Percentiles rank a stretch among this genome's conserved stretches.
Conservation (phyloP, 1,140 invertebrate species). For the Brevipalpus yothersi region DNA sequence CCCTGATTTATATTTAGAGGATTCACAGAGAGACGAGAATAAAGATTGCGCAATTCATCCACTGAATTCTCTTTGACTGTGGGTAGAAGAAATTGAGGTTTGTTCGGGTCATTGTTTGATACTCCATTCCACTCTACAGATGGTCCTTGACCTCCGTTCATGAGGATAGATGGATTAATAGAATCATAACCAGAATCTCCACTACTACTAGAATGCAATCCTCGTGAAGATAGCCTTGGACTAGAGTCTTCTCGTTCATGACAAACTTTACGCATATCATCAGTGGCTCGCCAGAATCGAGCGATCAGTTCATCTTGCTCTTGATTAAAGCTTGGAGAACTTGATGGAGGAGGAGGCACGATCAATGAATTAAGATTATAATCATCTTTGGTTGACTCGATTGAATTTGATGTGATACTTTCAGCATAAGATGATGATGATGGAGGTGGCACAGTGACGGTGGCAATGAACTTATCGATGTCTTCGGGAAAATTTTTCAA, state of each 20-base stretch:
- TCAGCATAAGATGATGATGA: background rate
- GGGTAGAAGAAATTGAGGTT: background rate
- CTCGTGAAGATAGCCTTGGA: background rate
- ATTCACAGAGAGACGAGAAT: background rate
- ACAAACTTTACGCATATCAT: slow-evolving; percentile 12
- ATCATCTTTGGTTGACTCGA: slow-evolving; percentile 17
- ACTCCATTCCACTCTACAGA: background rate
- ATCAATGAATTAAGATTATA: slow-evolving; percentile 28
- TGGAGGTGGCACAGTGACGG: slow-evolving; percentile 46
- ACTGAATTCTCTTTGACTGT: background rate
- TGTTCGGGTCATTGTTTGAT: background rate
- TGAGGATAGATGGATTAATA: background rate
- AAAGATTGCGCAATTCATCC: background rate
- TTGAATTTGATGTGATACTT: background rate
- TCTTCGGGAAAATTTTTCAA: slow-evolving; percentile 15
- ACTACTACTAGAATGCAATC: slow-evolving; percentile 1
- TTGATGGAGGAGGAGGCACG: slow-evolving; percentile 45
- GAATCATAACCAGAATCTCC: slow-evolving; percentile 6
- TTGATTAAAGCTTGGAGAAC: slow-evolving; percentile 10
- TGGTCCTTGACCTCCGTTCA: background rate
- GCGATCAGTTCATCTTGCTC: slow-evolving; percentile 12
- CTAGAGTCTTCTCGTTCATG: background rate
- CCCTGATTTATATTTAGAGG: too few relatives aligned
- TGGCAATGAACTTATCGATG: slow-evolving; percentile 54
- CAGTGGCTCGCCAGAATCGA: slow-evolving; percentile 13